Conservation (phyloP, 2,888 invertebrate species). For the Maniola hyperantus region DNA sequence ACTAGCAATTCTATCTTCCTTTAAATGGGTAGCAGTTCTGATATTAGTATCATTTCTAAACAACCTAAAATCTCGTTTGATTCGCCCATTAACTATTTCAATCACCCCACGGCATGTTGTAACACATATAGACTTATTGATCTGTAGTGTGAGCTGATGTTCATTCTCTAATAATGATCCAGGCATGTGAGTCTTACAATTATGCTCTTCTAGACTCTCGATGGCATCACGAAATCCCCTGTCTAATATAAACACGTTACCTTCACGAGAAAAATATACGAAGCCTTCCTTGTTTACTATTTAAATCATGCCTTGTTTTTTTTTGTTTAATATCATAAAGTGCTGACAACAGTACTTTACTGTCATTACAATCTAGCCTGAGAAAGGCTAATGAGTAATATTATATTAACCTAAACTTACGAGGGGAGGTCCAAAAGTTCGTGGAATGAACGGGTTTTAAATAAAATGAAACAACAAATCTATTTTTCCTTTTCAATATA, state of each 20-base stretch:
- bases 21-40: neutral
- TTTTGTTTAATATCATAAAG: too few species aligned
- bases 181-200: neutral
- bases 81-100: neutral
- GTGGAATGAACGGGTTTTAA: conserved; percentile 5
- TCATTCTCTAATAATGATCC: neutral
- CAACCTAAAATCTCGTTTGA: neutral
- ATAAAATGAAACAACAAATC: conserved; percentile 7
- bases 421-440: conserved; percentile 4
- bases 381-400: too few species aligned
- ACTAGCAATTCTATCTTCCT: neutral
- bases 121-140: neutral
- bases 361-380: too few species aligned
- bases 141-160: neutral
- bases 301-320: too few species aligned
- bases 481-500: conserved; percentile 5
- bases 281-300: too few species aligned
- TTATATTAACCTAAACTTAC: too few species aligned
- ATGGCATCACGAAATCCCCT: neutral
- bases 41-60: neutral
- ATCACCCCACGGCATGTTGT: neutral
- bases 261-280: too few species aligned
- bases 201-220: neutral
- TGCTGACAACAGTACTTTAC: too few species aligned
- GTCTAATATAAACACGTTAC: too few species aligned